A percentile compares a stretch with the other conserved stretches of the same genome.
phyloP scores from a whole-genome alignment of 2,797 vertebrate genomes.

The Glossophaga mutica region DNA sequence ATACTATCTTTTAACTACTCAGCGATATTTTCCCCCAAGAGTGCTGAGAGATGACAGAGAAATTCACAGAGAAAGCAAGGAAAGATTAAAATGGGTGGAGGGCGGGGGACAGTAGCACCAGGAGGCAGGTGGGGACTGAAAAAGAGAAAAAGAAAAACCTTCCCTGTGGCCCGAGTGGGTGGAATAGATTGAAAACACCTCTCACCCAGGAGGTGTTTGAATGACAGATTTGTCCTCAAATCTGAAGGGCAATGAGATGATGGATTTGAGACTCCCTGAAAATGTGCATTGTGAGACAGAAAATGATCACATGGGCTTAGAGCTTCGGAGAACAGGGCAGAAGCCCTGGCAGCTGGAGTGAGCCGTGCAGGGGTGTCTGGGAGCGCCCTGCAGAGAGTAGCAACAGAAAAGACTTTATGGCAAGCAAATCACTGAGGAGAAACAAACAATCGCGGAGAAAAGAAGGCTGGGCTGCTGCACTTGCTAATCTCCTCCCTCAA shows the following conservation, averaged over 20 bases:
- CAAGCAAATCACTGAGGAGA: background rate
- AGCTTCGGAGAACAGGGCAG: background rate
- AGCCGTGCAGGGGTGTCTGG: rapidly evolving
- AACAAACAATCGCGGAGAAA: background rate
- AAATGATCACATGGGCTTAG: background rate
- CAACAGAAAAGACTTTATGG: background rate
- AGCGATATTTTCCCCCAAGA: background rate
- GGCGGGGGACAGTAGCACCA: background rate
- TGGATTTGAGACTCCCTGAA: background rate
- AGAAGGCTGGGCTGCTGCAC: background rate
- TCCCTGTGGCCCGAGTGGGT: background rate
- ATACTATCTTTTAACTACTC: background rate
- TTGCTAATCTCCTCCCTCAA: background rate
- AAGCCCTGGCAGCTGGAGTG: background rate
- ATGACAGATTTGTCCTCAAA: background rate
- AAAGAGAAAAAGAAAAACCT: background rate
- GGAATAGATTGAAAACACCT: background rate
- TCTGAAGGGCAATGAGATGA: background rate
- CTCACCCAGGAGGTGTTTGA: background rate
- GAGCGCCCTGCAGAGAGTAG: rapidly evolving
- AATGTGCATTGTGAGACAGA: background rate
- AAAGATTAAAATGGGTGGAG: background rate
- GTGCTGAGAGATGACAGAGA: background rate
- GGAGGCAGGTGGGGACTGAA: rapidly evolving
- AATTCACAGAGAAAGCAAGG: background rate